These are phyloP conservation scores for Lagorchestes hirsutus DNA, from an alignment of 2,797 vertebrate genomes.

Conservation along the genomic window DNA sequence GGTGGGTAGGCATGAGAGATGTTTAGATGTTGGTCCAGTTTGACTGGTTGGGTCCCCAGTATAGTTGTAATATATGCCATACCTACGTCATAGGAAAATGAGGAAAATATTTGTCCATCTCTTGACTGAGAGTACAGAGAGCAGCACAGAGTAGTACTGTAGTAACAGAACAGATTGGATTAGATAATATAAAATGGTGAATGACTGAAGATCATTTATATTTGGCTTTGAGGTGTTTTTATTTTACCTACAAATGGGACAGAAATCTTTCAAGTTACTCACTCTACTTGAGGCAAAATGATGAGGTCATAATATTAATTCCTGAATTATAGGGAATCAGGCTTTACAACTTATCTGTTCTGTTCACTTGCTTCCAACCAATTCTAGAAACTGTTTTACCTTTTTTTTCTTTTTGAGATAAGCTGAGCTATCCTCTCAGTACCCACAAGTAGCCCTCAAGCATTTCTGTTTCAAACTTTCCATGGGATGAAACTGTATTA, in stretches of 20 bases:
- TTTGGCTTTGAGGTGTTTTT: not conserved
- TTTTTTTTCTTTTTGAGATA: not conserved
- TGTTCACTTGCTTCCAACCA: not conserved
- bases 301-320: not conserved
- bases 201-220: not conserved
- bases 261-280: not conserved
- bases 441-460: not conserved
- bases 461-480: not conserved
- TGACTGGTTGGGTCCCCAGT: not conserved
- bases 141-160: not conserved
- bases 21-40: not conserved
- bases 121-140: not conserved
- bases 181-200: not conserved
- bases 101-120: not conserved
- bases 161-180: not conserved
- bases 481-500: not conserved
- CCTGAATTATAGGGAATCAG: not conserved
- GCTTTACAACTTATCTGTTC: not conserved
- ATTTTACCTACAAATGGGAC: not conserved
- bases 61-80: not conserved
- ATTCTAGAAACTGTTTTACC: not conserved
- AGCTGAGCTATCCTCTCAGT: not conserved
- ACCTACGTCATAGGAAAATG: not conserved
- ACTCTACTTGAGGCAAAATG: not conserved
- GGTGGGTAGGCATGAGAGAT: not conserved